A percentile compares a stretch with the other conserved stretches of the same genome.
phyloP scores from a whole-genome alignment of 2,113 vertebrate genomes.

The Larimichthys crocea region DNA sequence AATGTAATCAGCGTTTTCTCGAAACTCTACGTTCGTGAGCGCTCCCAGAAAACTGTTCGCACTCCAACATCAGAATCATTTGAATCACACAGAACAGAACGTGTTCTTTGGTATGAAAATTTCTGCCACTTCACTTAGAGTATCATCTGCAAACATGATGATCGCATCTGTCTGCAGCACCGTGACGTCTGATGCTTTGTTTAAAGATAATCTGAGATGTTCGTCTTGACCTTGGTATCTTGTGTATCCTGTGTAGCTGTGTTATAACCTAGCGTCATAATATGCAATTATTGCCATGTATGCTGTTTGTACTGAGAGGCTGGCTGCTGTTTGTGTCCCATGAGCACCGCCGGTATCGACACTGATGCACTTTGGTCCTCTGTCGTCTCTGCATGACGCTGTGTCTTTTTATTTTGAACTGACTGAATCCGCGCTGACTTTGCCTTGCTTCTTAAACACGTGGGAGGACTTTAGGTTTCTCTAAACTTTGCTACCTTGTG shows the following conservation, averaged over 20 bases:
- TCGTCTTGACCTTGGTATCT: conserved; percentile 14
- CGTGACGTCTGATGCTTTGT: not conserved
- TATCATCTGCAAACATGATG: not conserved
- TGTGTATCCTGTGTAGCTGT: conserved; percentile 36
- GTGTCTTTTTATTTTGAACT: conserved; percentile 2
- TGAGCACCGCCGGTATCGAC: not conserved
- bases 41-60: too few relatives aligned
- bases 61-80: too few relatives aligned
- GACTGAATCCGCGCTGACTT: conserved; percentile 5
- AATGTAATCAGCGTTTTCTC: too few relatives aligned
- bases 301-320: conserved; percentile 17
- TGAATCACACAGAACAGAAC: too few relatives aligned
- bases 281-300: conserved; percentile 55
- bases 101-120: too few relatives aligned
- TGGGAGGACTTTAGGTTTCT: not conserved
- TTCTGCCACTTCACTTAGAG: not conserved
- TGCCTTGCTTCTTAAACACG: conserved; percentile 19
- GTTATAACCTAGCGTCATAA: conserved; percentile 34
- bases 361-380: conserved; percentile 54
- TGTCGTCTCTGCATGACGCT: conserved; percentile 45
- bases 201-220: conserved; percentile 15
- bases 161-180: not conserved
- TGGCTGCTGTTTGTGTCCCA: conserved; percentile 9
- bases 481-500: conserved; percentile 10
- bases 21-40: too few relatives aligned